Base-by-base conservation (phyloP, 2,888 invertebrate species). In the Leucozona laternaria region DNA sequence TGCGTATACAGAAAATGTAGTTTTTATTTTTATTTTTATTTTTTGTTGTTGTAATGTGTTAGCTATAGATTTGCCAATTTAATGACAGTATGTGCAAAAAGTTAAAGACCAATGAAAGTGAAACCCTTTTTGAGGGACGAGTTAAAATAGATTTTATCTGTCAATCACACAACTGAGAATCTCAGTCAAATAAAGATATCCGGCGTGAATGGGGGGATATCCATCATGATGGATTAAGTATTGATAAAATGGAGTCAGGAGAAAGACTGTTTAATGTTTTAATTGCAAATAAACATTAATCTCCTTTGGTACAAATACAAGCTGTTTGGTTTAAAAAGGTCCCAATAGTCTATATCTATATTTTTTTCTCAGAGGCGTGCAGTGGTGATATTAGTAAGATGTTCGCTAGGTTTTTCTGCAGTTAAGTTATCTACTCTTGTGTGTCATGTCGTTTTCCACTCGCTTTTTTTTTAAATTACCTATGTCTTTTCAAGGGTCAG, bases 51-150 rank as follows among this genome's bases (percentile, higher is more conserved):
- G 11, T 17, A n/a, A 2, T 45, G n/a, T 28, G 15, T 45, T 45
- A 34, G 31, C 11, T 45, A 40, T 62, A 48, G 68, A 78, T 68
- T 48, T 45, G 57, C 6, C 25, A 50, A 70, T 60, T 64, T 28
- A 55, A 75, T 43, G 57, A 34, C 20, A 50, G 6, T 48, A 20
- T 66, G 28, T 25, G 11, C 48, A 82, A 83, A 83, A 58, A 58
- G 13, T 70, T 57, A 55, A 62, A 75, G 60, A 48, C 37, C 48
- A 71, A 62, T 57, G 50, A 15, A 70, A 68, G 22, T 34, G 22
- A 34, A 50, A 20, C 13, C 34, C 22, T 66, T 66, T 50, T 34
- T 7, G 11, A 64, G 15, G 7, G 4, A 64, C 7, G 34, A 45
- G 64, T 31, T 0, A 20, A 31, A 64, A 45, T 31, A 17, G 10